These are phyloP conservation scores for Spinus olivaceus DNA, from an alignment of 2,797 vertebrate genomes.

Conservation along the genomic window DNA sequence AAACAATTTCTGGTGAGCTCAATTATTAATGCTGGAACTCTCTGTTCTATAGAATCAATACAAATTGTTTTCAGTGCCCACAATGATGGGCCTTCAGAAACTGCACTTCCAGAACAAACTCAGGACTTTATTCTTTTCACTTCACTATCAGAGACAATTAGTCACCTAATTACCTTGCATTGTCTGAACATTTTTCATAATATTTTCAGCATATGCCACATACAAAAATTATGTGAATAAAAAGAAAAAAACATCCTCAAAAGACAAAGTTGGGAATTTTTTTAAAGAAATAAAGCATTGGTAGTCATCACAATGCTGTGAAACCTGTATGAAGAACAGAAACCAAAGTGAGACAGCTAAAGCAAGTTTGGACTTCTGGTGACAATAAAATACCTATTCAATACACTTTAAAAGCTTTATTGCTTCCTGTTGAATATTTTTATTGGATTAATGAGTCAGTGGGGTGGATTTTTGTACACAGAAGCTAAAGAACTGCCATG, in stretches of 20 bases:
- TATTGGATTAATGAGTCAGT: neutral
- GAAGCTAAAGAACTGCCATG: neutral
- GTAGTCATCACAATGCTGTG: neutral
- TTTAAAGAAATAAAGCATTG: neutral
- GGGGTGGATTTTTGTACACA: neutral
- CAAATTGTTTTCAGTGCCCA: neutral
- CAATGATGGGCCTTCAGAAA: neutral
- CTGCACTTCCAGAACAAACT: neutral
- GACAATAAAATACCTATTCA: constrained; percentile 26
- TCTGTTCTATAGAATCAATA: constrained; percentile 15
- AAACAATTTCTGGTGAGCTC: neutral
- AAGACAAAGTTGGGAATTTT: neutral
- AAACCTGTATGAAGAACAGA: constrained; percentile 9
- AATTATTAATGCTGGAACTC: constrained; percentile 33
- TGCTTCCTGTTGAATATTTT: neutral
- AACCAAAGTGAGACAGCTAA: neutral
- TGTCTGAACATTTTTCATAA: neutral
- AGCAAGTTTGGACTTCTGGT: neutral
- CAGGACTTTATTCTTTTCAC: neutral
- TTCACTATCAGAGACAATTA: neutral
- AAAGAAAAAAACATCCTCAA: neutral
- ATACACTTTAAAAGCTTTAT: neutral
- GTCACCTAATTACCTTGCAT: neutral
- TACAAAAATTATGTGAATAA: neutral
- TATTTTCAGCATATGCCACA: neutral